Evolutionary conservation across 2,113 vertebrate genomes (phyloP).

Genomic region (Hippocampus comes): DNA sequence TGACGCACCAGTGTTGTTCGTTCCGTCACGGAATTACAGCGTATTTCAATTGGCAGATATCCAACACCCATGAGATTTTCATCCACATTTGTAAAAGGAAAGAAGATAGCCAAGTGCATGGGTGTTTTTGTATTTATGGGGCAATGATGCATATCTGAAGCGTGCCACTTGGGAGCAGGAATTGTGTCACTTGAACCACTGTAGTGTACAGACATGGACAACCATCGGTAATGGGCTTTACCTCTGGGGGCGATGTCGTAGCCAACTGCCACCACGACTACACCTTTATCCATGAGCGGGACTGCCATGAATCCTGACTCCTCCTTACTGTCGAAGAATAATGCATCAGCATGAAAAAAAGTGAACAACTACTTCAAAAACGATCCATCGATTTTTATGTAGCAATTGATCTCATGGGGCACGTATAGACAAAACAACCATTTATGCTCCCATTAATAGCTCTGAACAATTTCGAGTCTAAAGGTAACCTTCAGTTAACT

Average conservation of each 20-base stretch:
- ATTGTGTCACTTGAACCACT: background rate
- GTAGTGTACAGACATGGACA: background rate
- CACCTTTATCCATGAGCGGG: constrained; percentile 73
- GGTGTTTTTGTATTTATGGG: no score
- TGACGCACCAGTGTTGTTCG: no score
- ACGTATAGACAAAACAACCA: no score
- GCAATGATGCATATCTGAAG: background rate
- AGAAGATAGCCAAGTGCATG: no score
- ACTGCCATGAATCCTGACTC: constrained; percentile 83
- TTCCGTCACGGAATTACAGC: no score
- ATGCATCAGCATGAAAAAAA: constrained; percentile 15
- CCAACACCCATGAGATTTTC: no score
- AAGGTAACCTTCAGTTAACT: background rate
- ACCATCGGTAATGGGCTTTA: constrained; percentile 31
- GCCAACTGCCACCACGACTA: constrained; percentile 77
- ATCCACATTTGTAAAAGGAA: no score
- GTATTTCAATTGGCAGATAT: no score
- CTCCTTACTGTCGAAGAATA: constrained; percentile 78
- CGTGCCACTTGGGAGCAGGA: background rate
- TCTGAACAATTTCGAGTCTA: no score
- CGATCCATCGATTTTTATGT: background rate
- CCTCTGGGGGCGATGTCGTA: constrained; percentile 88
- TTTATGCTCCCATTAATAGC: no score
- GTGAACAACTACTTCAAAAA: background rate
- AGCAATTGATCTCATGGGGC: background rate